Base-by-base conservation (phyloP, 1,140 invertebrate genomes). In the Coboldia fuscipes region DNA sequence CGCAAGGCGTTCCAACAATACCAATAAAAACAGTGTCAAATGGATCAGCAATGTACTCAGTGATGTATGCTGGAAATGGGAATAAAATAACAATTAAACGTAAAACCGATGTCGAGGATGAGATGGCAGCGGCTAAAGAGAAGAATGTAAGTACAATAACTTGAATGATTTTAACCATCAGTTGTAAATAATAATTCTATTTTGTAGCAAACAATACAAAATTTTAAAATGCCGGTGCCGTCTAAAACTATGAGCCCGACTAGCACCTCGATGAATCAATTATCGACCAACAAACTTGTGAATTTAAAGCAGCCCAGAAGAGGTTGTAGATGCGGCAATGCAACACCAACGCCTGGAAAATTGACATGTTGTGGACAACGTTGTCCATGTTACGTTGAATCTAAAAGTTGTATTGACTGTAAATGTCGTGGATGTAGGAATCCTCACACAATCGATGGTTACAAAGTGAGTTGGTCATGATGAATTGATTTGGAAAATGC, bases 301-400 rank as follows among this genome's bases (percentile, higher is more conserved):
- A n/a, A n/a, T n/a, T n/a, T n/a, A 19, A 6, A 29, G 27, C n/a
- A 18, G 9, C 17, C 10, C 18, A 18, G 20, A 74, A 61, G 50
- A 66, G 80, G 80, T 9, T 92, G 85, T 54, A 63, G 83, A 39
- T 90, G 85, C 65, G 85, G 85, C n/a, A 82, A 83, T 57, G 80
- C 82, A 13, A 84, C 83, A 1, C 66, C 76, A 6, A 75, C 73
- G 38, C 83, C 83, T 10, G 83, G 82, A 9, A 89, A 86, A 54
- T 54, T 89, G 31, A 89, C 84, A 0, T 93, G 86, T 57, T 86
- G 84, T 53, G 84, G 85, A 3, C 85, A 90, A 52, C 63, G 85
- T 38, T 93, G 86, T 62, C 82, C 85, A 0, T 93, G 86, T 60
- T 93, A 90, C 57, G 79, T 82, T 34, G 80, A 76, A 44, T 75